Evolutionary conservation across 2,888 invertebrate genomes (phyloP).

Genomic region (Lepidochitona cinerea): DNA sequence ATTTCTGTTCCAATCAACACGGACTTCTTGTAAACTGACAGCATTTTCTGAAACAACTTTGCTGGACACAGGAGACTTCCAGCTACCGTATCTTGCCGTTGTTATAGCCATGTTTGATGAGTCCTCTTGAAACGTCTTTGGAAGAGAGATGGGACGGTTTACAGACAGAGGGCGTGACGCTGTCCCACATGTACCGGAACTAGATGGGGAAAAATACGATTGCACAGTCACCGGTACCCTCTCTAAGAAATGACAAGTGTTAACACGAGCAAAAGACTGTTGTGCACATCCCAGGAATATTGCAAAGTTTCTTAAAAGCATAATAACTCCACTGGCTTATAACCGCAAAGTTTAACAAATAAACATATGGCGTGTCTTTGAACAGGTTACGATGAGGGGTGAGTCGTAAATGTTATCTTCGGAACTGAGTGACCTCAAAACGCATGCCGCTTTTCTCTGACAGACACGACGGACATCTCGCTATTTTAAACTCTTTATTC

Average conservation of each 20-base stretch:
- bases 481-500: too few species aligned
- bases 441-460: too few species aligned
- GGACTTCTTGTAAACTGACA: constrained; percentile 51
- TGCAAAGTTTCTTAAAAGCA: not conserved
- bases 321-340: too few species aligned
- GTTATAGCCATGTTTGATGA: not conserved
- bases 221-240: not conserved
- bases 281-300: not conserved
- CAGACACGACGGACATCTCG: too few species aligned
- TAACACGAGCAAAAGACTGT: not conserved
- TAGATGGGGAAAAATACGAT: not conserved
- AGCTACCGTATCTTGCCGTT: constrained; percentile 51
- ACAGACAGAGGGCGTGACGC: not conserved
- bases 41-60: constrained; percentile 53
- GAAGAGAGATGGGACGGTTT: not conserved
- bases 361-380: too few species aligned
- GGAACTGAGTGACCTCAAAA: too few species aligned
- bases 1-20: constrained; percentile 43
- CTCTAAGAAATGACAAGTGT: not conserved
- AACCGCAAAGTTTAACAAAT: too few species aligned
- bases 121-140: not conserved
- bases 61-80: constrained; percentile 63
- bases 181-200: not conserved
- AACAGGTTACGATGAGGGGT: too few species aligned
- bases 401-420: too few species aligned